Percentiles rank a stretch among this genome's conserved stretches.
Conservation (phyloP, 1,140 invertebrate genomes). For the Paramacrobiotus metropolitanus region DNA sequence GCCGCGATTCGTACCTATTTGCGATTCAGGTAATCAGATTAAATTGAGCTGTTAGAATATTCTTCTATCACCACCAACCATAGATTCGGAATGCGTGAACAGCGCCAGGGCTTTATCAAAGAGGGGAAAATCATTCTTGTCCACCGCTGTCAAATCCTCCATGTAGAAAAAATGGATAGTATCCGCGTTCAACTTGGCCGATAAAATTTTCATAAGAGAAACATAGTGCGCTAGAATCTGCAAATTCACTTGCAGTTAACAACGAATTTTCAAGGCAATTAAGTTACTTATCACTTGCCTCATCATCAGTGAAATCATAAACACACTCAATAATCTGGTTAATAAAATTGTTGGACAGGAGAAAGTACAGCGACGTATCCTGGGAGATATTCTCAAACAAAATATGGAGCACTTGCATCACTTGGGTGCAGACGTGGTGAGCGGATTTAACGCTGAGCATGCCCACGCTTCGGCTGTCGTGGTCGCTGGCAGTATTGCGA, state of each 20-base stretch:
- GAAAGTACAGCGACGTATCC: slow-evolving; percentile 94
- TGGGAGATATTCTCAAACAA: slow-evolving; percentile 97
- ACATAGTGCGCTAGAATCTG: slow-evolving; percentile 98
- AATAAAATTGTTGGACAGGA: slow-evolving; percentile 96
- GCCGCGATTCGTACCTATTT: slow-evolving; percentile 78
- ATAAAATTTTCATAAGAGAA: slow-evolving; percentile 91
- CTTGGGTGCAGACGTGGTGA: slow-evolving; percentile 85
- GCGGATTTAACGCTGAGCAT: slow-evolving; percentile 34
- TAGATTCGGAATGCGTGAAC: not conserved
- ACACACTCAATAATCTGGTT: slow-evolving; percentile 98
- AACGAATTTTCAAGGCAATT: slow-evolving; percentile 8
- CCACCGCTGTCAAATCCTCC: slow-evolving; percentile 42
- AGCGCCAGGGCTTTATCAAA: not conserved
- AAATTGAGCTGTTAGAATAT: not conserved
- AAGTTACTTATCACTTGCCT: slow-evolving; percentile 26
- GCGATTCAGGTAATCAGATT: not conserved
- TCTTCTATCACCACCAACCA: slow-evolving; percentile 1
- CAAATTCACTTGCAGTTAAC: slow-evolving; percentile 2
- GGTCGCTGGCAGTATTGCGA: not conserved
- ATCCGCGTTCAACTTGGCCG: slow-evolving; percentile 89
- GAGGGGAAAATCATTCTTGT: slow-evolving; percentile 7
- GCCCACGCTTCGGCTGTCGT: not conserved
- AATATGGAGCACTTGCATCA: slow-evolving; percentile 93
- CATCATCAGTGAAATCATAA: slow-evolving; percentile 98
- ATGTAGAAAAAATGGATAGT: slow-evolving; percentile 99